Conservation (phyloP, 2,888 invertebrate species). For the Cataglyphis rosenhaueri region DNA sequence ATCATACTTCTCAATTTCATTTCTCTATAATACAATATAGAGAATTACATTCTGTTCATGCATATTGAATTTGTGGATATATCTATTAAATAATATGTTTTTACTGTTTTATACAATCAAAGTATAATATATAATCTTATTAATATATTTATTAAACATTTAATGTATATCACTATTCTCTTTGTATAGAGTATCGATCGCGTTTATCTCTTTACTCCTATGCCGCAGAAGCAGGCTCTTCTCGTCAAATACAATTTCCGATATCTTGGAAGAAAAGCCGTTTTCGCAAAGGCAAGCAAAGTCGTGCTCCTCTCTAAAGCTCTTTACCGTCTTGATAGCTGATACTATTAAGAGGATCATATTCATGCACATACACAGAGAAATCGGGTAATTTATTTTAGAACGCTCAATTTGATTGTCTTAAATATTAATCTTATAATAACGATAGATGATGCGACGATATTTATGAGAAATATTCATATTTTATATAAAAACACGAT, state of each 20-base stretch:
- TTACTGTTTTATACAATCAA: not conserved
- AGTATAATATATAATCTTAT: slow-evolving; percentile 2
- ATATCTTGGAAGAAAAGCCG: slow-evolving; percentile 42
- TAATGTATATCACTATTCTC: slow-evolving; percentile 32
- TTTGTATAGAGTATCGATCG: slow-evolving; percentile 30
- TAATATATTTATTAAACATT: slow-evolving; percentile 21
- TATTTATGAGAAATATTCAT: not conserved
- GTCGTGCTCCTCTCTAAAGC: slow-evolving; percentile 48
- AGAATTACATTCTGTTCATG: not conserved
- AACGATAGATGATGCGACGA: not conserved
- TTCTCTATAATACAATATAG: not conserved
- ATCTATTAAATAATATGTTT: not conserved
- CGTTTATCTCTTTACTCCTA: slow-evolving; percentile 18
- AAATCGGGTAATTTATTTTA: slow-evolving; percentile 14
- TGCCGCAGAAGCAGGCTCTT: slow-evolving; percentile 33
- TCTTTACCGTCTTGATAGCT: slow-evolving; percentile 56
- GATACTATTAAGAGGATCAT: slow-evolving; percentile 51
- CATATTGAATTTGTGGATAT: not conserved
- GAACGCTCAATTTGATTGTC: slow-evolving; percentile 15
- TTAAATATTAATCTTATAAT: slow-evolving; percentile 13
- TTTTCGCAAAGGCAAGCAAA: slow-evolving; percentile 55
- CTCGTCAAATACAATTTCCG: slow-evolving; percentile 53
- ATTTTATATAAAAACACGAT: not conserved
- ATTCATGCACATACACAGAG: not conserved
- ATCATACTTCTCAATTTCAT: not conserved